Percentiles rank a stretch among this genome's conserved stretches.
Conservation (phyloP, 1,140 invertebrate species). For the Drosophila kanapiae region DNA sequence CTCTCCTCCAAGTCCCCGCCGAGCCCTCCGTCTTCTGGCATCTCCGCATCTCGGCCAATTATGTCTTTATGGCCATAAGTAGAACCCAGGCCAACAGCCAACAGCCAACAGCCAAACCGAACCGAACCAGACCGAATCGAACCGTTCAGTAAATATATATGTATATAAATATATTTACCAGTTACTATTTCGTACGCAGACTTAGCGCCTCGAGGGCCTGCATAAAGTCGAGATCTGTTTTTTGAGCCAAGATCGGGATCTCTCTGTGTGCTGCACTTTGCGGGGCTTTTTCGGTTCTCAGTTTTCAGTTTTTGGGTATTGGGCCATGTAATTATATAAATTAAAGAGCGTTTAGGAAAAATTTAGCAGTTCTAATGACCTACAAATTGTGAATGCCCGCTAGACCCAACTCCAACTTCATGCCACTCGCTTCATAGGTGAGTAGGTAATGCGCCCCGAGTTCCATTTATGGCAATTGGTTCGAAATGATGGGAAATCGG, state of each 20-base stretch:
- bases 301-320: constrained; percentile 7
- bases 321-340: constrained; percentile 69
- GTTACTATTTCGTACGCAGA: neutral
- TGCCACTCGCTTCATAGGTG: neutral
- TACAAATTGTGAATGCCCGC: constrained; percentile 55
- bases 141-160: neutral
- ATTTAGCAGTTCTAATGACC: constrained; percentile 73
- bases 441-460: constrained; percentile 30
- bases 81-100: constrained; percentile 1
- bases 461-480: constrained; percentile 50
- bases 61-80: constrained; percentile 52
- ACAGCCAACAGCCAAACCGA: neutral
- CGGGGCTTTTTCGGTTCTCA: constrained; percentile 20
- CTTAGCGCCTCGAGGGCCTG: constrained; percentile 19
- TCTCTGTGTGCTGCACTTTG: constrained; percentile 44
- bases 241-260: constrained; percentile 6
- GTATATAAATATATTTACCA: neutral
- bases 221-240: constrained; percentile 12
- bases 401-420: neutral
- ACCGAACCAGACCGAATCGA: constrained; percentile 39
- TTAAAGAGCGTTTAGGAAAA: constrained; percentile 66
- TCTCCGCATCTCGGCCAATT: constrained; percentile 39
- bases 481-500: constrained; percentile 53
- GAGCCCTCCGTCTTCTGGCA: constrained; percentile 9
- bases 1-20: neutral